Conservation (phyloP, 2,888 invertebrate genomes). For the Caenorhabditis afra region DNA sequence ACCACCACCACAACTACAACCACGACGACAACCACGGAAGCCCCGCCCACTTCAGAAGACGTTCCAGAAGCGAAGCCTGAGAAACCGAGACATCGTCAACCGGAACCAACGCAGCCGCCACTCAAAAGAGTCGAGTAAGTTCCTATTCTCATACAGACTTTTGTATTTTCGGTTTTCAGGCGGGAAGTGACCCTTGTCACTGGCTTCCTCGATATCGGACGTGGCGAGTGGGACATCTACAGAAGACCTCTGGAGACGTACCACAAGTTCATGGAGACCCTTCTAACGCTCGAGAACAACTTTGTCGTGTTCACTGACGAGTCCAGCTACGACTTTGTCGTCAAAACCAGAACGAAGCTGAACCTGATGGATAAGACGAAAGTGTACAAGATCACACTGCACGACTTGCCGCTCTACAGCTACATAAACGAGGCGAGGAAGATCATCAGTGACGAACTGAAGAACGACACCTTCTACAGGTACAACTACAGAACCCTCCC, state of each 20-base stretch:
- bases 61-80: constrained; percentile 13
- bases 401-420: constrained; percentile 68
- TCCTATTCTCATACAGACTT: background rate
- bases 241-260: constrained; percentile 78
- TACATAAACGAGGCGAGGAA: constrained; percentile 74
- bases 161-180: constrained; percentile 34
- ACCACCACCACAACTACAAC: constrained; percentile 24
- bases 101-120: constrained; percentile 28
- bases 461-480: constrained; percentile 63
- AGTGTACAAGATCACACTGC: constrained; percentile 62
- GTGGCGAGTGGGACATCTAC: constrained; percentile 80
- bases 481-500: too few species aligned
- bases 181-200: constrained; percentile 78
- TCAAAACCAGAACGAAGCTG: constrained; percentile 62
- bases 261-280: constrained; percentile 77
- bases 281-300: constrained; percentile 70
- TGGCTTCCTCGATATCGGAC: constrained; percentile 80
- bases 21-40: constrained; percentile 24
- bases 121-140: constrained; percentile 48
- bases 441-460: constrained; percentile 75
- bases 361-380: constrained; percentile 63
- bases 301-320: constrained; percentile 75
- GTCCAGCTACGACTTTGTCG: constrained; percentile 70
- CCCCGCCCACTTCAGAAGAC: background rate
- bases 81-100: constrained; percentile 36